A percentile compares a stretch with the other conserved stretches of the same genome.
Conservation (phyloP, 2,888 invertebrate genomes). For the Acholoe squamosa region DNA sequence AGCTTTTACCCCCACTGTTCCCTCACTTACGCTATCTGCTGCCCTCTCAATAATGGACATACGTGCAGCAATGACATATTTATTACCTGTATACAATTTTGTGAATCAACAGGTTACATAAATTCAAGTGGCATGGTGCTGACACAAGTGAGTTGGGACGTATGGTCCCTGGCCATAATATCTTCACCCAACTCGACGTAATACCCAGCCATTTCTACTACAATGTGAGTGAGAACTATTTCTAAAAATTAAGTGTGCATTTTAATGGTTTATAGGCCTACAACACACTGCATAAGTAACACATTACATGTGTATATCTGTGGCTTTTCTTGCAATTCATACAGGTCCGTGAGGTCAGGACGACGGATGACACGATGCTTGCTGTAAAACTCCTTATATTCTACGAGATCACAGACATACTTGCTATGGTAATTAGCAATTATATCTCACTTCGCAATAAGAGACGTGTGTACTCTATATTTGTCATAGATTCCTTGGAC, state of each 20-base stretch:
- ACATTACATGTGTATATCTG: slow-evolving; percentile 10
- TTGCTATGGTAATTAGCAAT: slow-evolving; percentile 76
- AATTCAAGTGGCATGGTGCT: slow-evolving; percentile 81
- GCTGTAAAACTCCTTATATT: slow-evolving; percentile 81
- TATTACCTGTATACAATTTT: no score
- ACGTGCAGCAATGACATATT: no score
- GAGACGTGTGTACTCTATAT: no score
- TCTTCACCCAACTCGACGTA: slow-evolving; percentile 76
- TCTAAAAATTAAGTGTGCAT: no score
- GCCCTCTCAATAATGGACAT: no score
- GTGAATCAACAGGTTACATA: slow-evolving; percentile 76
- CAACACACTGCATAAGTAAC: not conserved
- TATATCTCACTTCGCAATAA: no score
- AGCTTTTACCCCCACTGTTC: no score
- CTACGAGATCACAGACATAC: slow-evolving; percentile 78
- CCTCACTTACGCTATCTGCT: no score
- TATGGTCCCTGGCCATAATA: slow-evolving; percentile 76
- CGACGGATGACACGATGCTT: slow-evolving; percentile 81
- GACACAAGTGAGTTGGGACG: slow-evolving; percentile 75
- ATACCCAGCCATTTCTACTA: slow-evolving; percentile 82
- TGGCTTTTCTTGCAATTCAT: not conserved
- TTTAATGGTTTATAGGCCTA: no score
- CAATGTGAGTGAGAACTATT: slow-evolving; percentile 74
- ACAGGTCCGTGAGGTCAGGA: slow-evolving; percentile 79
- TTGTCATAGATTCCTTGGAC: no score